Base-by-base conservation (phyloP, 2,888 invertebrate genomes). In the Prosopocoilus inquinatus region DNA sequence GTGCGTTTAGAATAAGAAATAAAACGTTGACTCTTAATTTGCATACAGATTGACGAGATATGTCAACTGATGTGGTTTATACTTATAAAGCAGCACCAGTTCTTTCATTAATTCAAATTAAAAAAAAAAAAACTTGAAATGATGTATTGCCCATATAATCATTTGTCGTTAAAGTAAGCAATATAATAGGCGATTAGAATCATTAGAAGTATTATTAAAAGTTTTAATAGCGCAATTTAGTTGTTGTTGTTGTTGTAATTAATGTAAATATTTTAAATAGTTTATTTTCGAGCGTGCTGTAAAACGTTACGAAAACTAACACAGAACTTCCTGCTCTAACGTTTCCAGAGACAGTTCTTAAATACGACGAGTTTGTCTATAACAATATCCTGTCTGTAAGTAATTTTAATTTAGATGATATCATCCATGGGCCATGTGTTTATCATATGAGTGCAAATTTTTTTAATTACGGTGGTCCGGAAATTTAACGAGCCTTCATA, bases 401-500 rank as follows among this genome's bases (percentile, higher is more conserved):
- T 41, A 28, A 28, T 41, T 35, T 48, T 53, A 53, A 53, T 53
- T 53, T 53, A 47, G 53, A 53, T 53, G 34, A 16, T 53, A 53
- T 53, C 53, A 16, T 41, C 12, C 53, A 46, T 28, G 45, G 11
- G 47, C 53, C 53, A 53, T 53, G 53, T 53, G 53, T 47, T 38
- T 38, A 41, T 16, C 33, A 46, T 32, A 13, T 32, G 28, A 43
- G 45, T 39, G 50, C 55, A 55, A 55, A 46, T 55, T 55, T 51
- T n/a, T 50, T 55, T 55, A 47, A 53, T 51, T 43, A 43, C 16
- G 43, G 15, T 20, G 43, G 4, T 9, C 43, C 43, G 43, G 20
- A 43, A 43, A 43, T 43, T 43, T 43, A 43, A 20, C 43, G 11
- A 43, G 20, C 43, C 16, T 15, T 13, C 20, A 9, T 43, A 43